These are phyloP conservation scores for Cyprinodon variegatus DNA, from an alignment of 2,113 vertebrate genomes.

Conservation along the genomic window DNA sequence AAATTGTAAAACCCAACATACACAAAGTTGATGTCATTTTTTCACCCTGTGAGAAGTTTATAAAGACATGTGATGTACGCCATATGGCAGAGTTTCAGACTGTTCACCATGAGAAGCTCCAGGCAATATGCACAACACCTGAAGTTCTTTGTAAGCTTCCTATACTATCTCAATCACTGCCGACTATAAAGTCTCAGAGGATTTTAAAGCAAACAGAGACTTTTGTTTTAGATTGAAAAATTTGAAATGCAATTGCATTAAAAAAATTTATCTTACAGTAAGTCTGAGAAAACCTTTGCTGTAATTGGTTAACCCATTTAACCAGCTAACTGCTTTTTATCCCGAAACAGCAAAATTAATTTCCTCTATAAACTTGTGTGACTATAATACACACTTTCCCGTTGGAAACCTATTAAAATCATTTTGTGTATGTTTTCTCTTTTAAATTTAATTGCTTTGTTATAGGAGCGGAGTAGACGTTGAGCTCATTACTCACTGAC, in stretches of 20 bases:
- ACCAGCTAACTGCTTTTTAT: background rate
- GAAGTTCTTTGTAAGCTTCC: background rate
- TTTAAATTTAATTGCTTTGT: slow-evolving; percentile 17
- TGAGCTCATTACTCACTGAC: slow-evolving; percentile 44
- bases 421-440: slow-evolving; percentile 15
- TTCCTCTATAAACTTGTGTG: background rate
- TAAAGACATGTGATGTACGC: background rate
- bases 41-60: background rate
- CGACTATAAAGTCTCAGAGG: background rate
- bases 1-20: background rate
- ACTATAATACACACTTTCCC: background rate
- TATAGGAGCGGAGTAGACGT: slow-evolving; percentile 4
- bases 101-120: background rate
- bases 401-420: slow-evolving; percentile 1
- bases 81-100: background rate
- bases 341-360: background rate
- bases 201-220: background rate
- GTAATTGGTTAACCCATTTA: background rate
- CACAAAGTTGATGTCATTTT: background rate
- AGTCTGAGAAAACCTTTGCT: background rate
- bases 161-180: background rate
- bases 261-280: background rate
- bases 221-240: slow-evolving; percentile 1
- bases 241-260: slow-evolving; percentile 3
- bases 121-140: background rate